Conservation (phyloP, 1,140 invertebrate species). For the Propsilocerus akamusi region DNA sequence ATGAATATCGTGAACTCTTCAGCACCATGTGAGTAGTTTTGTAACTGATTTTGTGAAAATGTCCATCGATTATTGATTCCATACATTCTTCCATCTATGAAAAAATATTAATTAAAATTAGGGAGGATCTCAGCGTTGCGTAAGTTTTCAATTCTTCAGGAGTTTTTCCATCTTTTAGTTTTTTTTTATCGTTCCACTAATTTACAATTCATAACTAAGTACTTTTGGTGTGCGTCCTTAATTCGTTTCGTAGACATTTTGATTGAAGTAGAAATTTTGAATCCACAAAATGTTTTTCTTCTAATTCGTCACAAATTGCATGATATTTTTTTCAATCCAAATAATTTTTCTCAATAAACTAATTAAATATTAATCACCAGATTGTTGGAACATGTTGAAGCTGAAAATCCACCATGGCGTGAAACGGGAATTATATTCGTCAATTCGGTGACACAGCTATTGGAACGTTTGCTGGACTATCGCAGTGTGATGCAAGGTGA, state of each 20-base stretch:
- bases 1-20: constrained; percentile 78
- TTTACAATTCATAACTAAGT: constrained; percentile 5
- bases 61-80: not conserved
- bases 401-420: constrained; percentile 69
- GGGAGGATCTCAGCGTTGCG: not conserved
- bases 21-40: constrained; percentile 86
- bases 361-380: constrained; percentile 27
- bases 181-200: not conserved
- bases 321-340: constrained; percentile 4
- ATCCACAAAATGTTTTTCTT: constrained; percentile 1
- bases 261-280: constrained; percentile 5
- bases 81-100: not conserved
- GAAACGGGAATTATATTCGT: constrained; percentile 83
- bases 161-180: not conserved
- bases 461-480: constrained; percentile 82
- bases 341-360: not conserved
- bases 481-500: constrained; percentile 80
- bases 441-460: constrained; percentile 68
- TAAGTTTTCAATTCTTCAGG: not conserved
- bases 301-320: not conserved
- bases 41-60: not conserved
- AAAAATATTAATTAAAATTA: not conserved
- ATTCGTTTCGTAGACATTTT: not conserved
- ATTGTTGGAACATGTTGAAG: constrained; percentile 68
- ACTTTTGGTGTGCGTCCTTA: not conserved